Base-by-base conservation (phyloP, 1,140 invertebrate genomes). In the Augochlora pura region DNA sequence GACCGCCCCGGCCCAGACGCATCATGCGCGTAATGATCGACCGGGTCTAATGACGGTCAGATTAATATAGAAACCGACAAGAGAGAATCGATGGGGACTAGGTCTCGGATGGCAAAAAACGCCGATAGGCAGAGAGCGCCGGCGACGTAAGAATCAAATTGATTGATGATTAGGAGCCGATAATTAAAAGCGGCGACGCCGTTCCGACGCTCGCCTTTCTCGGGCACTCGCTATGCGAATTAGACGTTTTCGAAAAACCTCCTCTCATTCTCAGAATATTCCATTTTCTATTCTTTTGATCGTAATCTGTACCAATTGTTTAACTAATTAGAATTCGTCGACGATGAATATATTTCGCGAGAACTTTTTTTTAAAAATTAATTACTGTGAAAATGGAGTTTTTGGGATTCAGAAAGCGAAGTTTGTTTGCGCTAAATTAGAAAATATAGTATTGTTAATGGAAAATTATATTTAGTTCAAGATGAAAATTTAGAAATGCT, bases 91-190 rank as follows among this genome's bases (percentile, higher is more conserved):
- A 86, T 82, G 81, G 70, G 74, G 84, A 82, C 75, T 52, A 64
- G 79, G 82, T 68, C 74, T 64, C 72, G 59, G 88, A 64, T 80
- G 83, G 82, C 84, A 88, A 86, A 88, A 88, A 87, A 63, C 66
- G 71, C 74, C 67, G 75, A 87, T 79, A 78, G 81, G 65, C 73
- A 69, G 38, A 69, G 38, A 12, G 77, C 39, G 62, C 38, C 54
- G 77, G 21, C 77, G 71, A n/a, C 77, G 71, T 73, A 77, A 83
- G 76, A 74, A 80, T 65, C 86, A 63, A 86, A 80, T 88, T 90
- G 88, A 90, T 90, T 89, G 87, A 90, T 90, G 88, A 89, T 85
- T 84, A 69, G 75, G 71, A 74, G 64, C 83, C 65, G 79, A 88
- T 87, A 89, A 89, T 89, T 88, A 90, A 89, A 87, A 85, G 81